Base-by-base conservation (phyloP, 2,888 invertebrate species). In the Drosophila mimetica region DNA sequence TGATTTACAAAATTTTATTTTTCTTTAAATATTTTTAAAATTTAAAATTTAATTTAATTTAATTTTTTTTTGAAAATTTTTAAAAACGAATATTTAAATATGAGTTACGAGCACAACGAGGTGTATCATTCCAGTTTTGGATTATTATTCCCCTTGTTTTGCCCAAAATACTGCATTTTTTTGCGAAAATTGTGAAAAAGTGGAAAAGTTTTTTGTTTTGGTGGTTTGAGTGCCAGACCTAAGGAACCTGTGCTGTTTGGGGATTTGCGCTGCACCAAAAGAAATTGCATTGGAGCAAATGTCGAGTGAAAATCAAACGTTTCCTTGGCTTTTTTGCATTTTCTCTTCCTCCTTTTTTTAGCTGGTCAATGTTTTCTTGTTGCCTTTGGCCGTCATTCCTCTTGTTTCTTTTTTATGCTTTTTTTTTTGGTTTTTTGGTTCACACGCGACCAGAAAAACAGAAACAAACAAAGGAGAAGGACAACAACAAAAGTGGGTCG, bases 401-500 rank as follows among this genome's bases (percentile, higher is more conserved):
- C 64, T 60, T 69, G 67, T 57, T 44, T 76, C 78, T 64, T 63
- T 63, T 69, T 7, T 11, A 1, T 36, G 2, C 1, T n/a, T 34
- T n/a, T 4, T n/a, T 39, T n/a, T 41, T 41, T 41, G 61, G 55
- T 64, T 18, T 34, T 18, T 42, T 13, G 57, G 32, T 20, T 34
- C 63, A 44, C 63, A 55, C 76, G 67, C 80, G 74, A 70, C 60
- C 77, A 73, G 18, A 25, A 14, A 16, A 20, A 57, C 44, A 37
- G 34, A 37, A 30, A 22, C 20, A 22, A 47, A 16, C 36, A 55
- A 42, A 50, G 36, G 36, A 55, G 48, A 32, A 18, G 32, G 41
- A 28, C 44, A 54, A 14, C 36, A 47, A 65, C 71, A 55, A 58
- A 79, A 79, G 60, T 81, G 79, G 81, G 84, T 81, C 81, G 84